Conservation (phyloP, 2,888 invertebrate genomes). For the Hymenopus coronatus region DNA sequence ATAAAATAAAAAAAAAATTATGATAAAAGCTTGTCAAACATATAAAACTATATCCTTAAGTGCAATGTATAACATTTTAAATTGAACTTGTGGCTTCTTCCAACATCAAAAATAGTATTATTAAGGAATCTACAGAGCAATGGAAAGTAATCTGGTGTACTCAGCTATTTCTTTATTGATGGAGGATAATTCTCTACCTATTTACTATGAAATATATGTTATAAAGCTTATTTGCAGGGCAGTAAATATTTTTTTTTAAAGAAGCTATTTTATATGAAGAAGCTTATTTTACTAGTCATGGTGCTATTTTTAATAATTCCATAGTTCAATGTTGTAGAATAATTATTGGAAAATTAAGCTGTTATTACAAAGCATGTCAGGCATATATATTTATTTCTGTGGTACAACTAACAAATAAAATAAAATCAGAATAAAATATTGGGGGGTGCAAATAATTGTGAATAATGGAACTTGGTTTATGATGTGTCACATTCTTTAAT, state of each 20-base stretch:
- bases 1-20: background rate
- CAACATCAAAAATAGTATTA: background rate
- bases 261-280: conserved; percentile 26
- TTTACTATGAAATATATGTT: background rate
- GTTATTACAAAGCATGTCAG: background rate
- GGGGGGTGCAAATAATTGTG: background rate
- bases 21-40: background rate
- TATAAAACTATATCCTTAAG: background rate
- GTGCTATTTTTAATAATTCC: conserved; percentile 29
- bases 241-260: conserved; percentile 6
- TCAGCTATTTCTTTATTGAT: background rate
- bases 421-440: background rate
- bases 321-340: background rate
- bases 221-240: conserved; percentile 13
- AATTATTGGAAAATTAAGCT: background rate
- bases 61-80: background rate
- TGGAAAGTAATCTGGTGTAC: background rate
- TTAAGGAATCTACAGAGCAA: background rate
- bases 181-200: background rate
- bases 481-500: background rate
- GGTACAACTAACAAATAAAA: background rate
- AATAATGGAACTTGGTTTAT: background rate
- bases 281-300: conserved; percentile 32
- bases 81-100: background rate
- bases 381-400: background rate